Base-by-base conservation (phyloP, 2,888 invertebrate genomes). In the Synergus umbraculus region DNA sequence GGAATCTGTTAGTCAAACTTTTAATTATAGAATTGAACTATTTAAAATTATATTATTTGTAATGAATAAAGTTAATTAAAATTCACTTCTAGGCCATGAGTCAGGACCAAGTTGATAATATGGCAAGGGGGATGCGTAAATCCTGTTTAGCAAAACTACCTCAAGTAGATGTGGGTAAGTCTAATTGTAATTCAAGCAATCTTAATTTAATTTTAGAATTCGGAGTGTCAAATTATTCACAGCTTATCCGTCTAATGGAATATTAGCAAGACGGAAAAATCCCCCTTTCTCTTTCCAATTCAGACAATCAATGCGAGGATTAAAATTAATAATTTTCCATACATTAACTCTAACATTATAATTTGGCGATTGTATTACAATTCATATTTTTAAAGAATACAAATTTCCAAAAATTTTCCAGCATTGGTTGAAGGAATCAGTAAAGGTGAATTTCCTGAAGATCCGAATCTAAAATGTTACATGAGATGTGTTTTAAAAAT, bases 401-500 rank as follows among this genome's bases (percentile, higher is more conserved):
- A 60, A 22, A 10, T 29, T 60, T 0, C 10, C 0, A 12, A 60
- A 4, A 60, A 12, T 29, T 29, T 60, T 1, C 18, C 22, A 60
- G 60, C 60, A 29, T 22, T 60, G 10, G 60, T 60, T 29, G 60
- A 60, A 1, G 60, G 60, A 22, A 4, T 37, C 41, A 9, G 13
- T 15, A 54, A n/a, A n/a, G 73, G 73, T 5, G 76, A 85, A 73
- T 90, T 86, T 80, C 83, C 86, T 0, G 88, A 87, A 0, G 88
- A 90, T 22, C 76, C 29, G 7, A 83, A 81, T 13, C 83, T 91
- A 0, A 85, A 94, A 90, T 94, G 94, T 81, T 95, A 94, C 83
- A 90, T 93, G 67, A 92, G 93, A 78, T 94, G 94, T 81, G 83
- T 93, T 13, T 85, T 94, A 85, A 93, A 93, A 85, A 92, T 93